These are phyloP conservation scores for Scaptomyza graminum DNA, from an alignment of 1,140 invertebrate species.

Conservation along the genomic window DNA sequence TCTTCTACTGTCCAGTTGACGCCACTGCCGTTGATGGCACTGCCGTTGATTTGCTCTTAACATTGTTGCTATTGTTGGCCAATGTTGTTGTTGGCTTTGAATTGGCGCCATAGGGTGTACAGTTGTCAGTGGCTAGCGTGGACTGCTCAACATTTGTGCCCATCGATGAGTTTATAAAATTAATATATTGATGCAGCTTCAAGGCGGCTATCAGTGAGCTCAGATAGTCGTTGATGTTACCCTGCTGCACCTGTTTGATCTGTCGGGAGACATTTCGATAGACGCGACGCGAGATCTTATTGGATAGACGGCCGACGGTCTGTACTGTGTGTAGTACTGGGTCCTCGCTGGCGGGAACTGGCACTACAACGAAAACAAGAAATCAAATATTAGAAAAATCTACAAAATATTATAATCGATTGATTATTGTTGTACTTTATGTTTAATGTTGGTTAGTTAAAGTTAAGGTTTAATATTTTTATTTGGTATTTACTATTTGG, in stretches of 20 bases:
- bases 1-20: constrained; percentile 31
- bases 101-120: constrained; percentile 54
- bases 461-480: background rate
- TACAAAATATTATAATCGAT: background rate
- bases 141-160: constrained; percentile 82
- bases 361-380: constrained; percentile 83
- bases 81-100: constrained; percentile 6
- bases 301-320: constrained; percentile 88
- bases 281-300: constrained; percentile 88
- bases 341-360: constrained; percentile 86
- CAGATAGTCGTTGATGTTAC: constrained; percentile 87
- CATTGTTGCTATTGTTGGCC: constrained; percentile 22
- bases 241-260: constrained; percentile 85
- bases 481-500: background rate
- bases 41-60: constrained; percentile 47
- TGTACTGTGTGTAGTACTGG: constrained; percentile 88
- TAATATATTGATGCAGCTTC: constrained; percentile 86
- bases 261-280: constrained; percentile 87
- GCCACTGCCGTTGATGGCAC: constrained; percentile 18
- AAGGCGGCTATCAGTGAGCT: constrained; percentile 86
- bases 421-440: background rate
- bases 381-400: background rate
- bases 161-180: constrained; percentile 84
- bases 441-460: background rate
- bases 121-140: constrained; percentile 55